phyloP scores from a whole-genome alignment of 2,888 invertebrate species.

The Smittia sp. region DNA sequence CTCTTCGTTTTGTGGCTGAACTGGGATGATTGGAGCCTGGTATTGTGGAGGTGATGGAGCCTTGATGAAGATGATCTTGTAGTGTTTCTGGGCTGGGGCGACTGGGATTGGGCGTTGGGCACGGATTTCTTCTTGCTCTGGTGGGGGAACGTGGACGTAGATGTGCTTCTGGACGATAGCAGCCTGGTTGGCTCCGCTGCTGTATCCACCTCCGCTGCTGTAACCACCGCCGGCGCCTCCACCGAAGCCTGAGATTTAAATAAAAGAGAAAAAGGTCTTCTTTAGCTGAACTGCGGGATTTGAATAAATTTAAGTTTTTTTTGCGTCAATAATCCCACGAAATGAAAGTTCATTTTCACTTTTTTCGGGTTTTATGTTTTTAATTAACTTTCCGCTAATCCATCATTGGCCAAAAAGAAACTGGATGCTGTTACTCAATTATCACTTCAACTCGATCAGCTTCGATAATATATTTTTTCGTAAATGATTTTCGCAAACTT shows the following conservation, averaged over 20 bases:
- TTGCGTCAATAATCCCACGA: constrained; percentile 34
- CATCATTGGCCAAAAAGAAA: constrained; percentile 20
- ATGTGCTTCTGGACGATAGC: constrained; percentile 48
- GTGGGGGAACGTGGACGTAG: constrained; percentile 52
- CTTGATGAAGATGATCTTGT: constrained; percentile 92
- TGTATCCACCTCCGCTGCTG: constrained; percentile 11
- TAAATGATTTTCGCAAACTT: background rate
- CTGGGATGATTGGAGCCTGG: constrained; percentile 75
- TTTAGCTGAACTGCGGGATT: background rate
- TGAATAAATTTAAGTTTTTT: constrained; percentile 19
- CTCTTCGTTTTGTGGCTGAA: constrained; percentile 78
- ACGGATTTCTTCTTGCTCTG: constrained; percentile 73
- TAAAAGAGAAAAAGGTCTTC: background rate
- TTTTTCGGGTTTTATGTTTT: constrained; percentile 24
- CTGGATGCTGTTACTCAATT: constrained; percentile 32
- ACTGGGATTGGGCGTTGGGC: constrained; percentile 65
- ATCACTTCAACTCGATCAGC: constrained; percentile 24
- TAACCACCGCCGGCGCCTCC: background rate
- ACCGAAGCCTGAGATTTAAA: constrained; percentile 3
- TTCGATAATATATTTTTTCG: background rate
- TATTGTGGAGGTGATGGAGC: constrained; percentile 81
- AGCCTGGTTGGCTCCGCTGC: constrained; percentile 25
- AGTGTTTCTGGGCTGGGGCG: constrained; percentile 79
- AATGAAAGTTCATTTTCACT: constrained; percentile 41
- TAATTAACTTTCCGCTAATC: constrained; percentile 42